Base-by-base conservation (phyloP, 2,888 invertebrate genomes). In the Azorinus chamasolen region DNA sequence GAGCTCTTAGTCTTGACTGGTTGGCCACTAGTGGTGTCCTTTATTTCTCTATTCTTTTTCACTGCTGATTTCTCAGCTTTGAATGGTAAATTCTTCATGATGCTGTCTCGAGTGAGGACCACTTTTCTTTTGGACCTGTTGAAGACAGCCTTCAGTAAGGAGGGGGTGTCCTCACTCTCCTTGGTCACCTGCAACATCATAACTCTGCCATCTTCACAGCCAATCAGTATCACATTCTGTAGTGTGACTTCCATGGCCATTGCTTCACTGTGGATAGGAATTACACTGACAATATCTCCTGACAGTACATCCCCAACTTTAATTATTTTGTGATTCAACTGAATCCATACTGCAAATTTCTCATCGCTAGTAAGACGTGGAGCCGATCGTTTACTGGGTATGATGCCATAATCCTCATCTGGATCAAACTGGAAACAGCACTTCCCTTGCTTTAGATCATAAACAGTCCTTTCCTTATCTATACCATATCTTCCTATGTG, bases 161-260 rank as follows among this genome's bases (percentile, higher is more conserved):
- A 22, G 20, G 37, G 18, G 22, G 18, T 14, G 22, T 66, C 50
- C 4, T 39, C 32, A 4, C 27, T n/a, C 22, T 61, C 37, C 12
- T 50, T 50, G 1, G 76, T 58, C 54, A 86, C 18, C 57, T 87
- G 86, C 16, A 88, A 66, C 64, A 87, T 55, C 83, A 88, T 85
- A 45, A 88, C 74, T 24, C 86, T 64, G 10, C 86, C 86, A 68
- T 88, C 88, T 50, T 87, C 86, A 69, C 83, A 84, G 14, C 86
- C 86, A 54, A 87, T 74, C 32, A 83, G 39, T 24, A 87, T 63
- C 22, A 84, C 61, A 4, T 76, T 73, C 8, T 83, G 51, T 2
- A 75, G 50, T n/a, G 83, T 83, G 18, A 87, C 72, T 6, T 61
- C 62, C 1, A 88, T 54, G 43, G 70, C 76, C 62, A 86, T 78